These are phyloP conservation scores for Lapara coniferarum DNA, from an alignment of 2,888 invertebrate genomes.

Conservation along the genomic window DNA sequence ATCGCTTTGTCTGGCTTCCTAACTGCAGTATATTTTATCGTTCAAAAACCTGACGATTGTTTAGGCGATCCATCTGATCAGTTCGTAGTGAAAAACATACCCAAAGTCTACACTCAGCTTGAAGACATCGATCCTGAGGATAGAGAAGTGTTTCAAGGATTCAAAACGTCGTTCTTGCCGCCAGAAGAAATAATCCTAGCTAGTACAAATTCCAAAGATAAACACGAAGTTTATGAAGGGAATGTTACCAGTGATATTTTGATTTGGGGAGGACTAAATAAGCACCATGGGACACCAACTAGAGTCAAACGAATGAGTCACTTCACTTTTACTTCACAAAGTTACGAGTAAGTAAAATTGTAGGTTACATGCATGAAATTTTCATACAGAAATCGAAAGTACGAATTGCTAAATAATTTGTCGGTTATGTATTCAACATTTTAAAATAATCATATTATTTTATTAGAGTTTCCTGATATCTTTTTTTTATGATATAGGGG, in stretches of 20 bases:
- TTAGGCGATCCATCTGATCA: conserved; percentile 69
- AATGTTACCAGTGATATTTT: conserved; percentile 63
- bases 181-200: conserved; percentile 78
- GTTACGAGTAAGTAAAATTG: conserved; percentile 60
- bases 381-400: no score
- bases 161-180: conserved; percentile 86
- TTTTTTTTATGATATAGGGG: no score
- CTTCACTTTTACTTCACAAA: conserved; percentile 57
- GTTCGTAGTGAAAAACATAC: conserved; percentile 65
- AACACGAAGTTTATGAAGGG: conserved; percentile 51
- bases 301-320: conserved; percentile 69
- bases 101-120: conserved; percentile 63
- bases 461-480: no score
- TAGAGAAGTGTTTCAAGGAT: conserved; percentile 84
- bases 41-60: conserved; percentile 53
- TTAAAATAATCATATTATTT: no score
- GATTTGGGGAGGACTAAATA: conserved; percentile 55
- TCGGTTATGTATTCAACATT: no score
- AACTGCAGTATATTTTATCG: conserved; percentile 55
- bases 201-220: conserved; percentile 43
- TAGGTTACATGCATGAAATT: not conserved
- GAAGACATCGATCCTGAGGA: conserved; percentile 81
- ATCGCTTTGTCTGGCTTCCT: conserved; percentile 49
- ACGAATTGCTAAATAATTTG: no score
- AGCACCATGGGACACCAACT: conserved; percentile 45